Evolutionary conservation across 64 coral and sea anemone species (phyloP), one percentile per base, ranked within the genome.

Genomic region (Porites australiensis): DNA sequence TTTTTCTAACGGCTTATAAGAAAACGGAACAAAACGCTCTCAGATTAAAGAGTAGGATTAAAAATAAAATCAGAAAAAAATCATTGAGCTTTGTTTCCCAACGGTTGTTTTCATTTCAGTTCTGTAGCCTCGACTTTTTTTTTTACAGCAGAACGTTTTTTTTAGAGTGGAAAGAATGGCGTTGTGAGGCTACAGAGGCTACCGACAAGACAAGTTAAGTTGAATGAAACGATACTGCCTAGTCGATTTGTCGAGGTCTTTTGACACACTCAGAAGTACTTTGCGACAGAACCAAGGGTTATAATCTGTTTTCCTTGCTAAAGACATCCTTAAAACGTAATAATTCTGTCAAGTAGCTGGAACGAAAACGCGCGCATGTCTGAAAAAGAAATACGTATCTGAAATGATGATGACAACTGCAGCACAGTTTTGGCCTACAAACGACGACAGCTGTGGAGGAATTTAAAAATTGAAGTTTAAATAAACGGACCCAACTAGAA

Each of bases 241-340:
- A 37, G 27, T 37, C 27, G 27, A 37, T 59, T 59, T 13, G 63
- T 15, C n/a, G 63, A 4, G 63, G 20, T 76, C 50, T 19, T 76
- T 51, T 19, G 46, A 14, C 49, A 50, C 11, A 46, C 18, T 0
- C 3, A 68, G 63, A 68, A 68, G 62, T 13, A n/a, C 44, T 48
- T 52, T 4, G 63, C 46, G 81, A 84, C 81, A 84, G 63, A 84
- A 68, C 44, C 64, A 10, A 69, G 47, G 44, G 18, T 46, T 19
- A 22, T 84, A 50, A 69, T 48, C 45, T 64, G 5, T 84, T 20
- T 66, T 50, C 47, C 44, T 65, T 51, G 8, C 67, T 68, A 84
- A 84, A 84, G 64, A 61, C 62, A 68, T 84, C 81, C 67, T 44
- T 49, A 67, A 84, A 84, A 84, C 19, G 81, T 6, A 68, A 19